Base-by-base conservation (phyloP, 2,113 vertebrate genomes). In the Aleadryas rufinucha region DNA sequence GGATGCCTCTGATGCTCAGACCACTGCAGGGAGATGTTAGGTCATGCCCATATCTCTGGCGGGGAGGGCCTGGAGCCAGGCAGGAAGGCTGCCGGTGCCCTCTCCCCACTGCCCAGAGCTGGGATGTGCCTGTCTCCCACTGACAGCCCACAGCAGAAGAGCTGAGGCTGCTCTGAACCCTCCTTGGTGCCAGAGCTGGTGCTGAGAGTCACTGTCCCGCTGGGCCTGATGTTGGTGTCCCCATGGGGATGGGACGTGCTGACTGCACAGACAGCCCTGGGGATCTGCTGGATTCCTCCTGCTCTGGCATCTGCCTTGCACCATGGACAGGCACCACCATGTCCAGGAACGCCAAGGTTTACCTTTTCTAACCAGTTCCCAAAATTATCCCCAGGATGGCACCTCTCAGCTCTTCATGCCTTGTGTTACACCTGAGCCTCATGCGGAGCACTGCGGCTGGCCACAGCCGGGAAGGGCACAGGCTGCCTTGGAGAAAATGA, bases 191-290 rank as follows among this genome's bases (percentile, higher is more conserved):
- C 65, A 85, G 61, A 33, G 47, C 49, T 65, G 9, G 5, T 49
- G 71, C 59, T 44, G 53, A 39, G 66, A 71, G 49, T 52, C 26
- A 20, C 31, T 3, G 4, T 47, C 21, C 39, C 0, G 1, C 47
- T 41, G 45, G 41, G n/a, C 35, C 37, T 31, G 64, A 12, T 26
- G 27, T 13, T 0, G 0, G 21, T 0, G 5, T 44, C 47, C 52
- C 50, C 3, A 1, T 1, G 54, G 37, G 37, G 27, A 23, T 11
- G 7, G 66, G 33, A 26, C 1, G 19, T 50, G n/a, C 49, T 57
- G 65, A 33, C 52, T 28, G n/a, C 33, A 42, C 12, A 42, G 31
- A 35, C 33, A 50, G 9, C 28, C 16, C 50, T 50, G 45, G 26
- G 11, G 19, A 72, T 18, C 16, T 16, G 50, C 31, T 9, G 5